A percentile compares a stretch with the other conserved stretches of the same genome.
phyloP scores from a whole-genome alignment of 2,113 vertebrate species.

The Colius striatus region DNA sequence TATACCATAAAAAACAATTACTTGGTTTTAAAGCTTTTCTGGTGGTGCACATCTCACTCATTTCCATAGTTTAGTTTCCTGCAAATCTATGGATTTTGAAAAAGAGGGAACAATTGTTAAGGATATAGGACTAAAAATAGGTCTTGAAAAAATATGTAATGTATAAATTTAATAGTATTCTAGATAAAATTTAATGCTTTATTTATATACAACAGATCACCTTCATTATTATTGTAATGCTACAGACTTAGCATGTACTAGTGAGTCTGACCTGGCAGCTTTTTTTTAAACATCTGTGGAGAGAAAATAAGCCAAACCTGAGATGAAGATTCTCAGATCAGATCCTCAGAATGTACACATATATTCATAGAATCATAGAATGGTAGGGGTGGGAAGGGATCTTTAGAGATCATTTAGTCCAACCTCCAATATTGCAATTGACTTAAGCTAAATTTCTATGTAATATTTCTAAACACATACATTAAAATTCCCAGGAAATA shows the following conservation, averaged over 20 bases:
- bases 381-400: no score
- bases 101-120: background rate
- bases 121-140: background rate
- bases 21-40: background rate
- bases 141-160: background rate
- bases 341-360: background rate
- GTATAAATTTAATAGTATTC: background rate
- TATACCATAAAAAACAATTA: background rate
- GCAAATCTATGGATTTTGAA: background rate
- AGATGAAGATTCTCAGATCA: background rate
- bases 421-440: background rate
- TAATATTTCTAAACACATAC: background rate
- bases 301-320: background rate
- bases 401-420: no score
- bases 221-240: background rate
- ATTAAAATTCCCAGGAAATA: background rate
- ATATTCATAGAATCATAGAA: background rate
- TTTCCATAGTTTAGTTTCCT: background rate
- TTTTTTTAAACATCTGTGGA: fast-evolving
- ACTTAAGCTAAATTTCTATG: background rate
- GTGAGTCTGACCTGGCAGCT: background rate
- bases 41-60: background rate
- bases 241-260: background rate
- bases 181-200: background rate
- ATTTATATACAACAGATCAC: background rate